These are phyloP conservation scores for Loris lydekkerianus DNA, from an alignment of 2,797 vertebrate genomes.

Conservation along the genomic window DNA sequence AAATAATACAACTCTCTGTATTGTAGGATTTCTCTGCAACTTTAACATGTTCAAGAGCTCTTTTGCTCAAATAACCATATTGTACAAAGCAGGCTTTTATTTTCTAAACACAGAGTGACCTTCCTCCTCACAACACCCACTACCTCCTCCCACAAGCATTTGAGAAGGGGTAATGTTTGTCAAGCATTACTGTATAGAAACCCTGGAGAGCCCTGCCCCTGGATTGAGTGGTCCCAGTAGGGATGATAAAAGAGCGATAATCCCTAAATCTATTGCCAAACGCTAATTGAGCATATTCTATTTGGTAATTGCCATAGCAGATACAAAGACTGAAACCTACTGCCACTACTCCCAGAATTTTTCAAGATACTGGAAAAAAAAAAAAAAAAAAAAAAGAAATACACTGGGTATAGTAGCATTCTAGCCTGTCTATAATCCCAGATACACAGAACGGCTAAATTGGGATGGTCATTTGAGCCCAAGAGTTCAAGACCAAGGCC, in stretches of 20 bases:
- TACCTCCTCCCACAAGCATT: not conserved
- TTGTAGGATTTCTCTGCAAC: not conserved
- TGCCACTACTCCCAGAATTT: not conserved
- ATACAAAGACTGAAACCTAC: not conserved
- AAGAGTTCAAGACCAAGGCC: not conserved
- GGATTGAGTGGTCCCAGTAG: not conserved
- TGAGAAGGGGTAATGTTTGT: not conserved
- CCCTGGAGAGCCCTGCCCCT: not conserved
- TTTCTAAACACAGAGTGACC: slow-evolving; percentile 6
- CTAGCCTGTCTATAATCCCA: rapidly evolving
- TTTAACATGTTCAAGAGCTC: not conserved
- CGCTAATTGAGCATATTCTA: not conserved
- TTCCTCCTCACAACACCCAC: not conserved
- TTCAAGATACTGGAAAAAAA: not conserved
- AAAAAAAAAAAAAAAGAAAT: not conserved
- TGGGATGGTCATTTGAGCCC: not conserved
- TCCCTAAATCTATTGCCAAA: not conserved
- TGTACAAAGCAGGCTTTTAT: not conserved
- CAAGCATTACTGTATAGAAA: not conserved
- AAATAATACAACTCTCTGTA: slow-evolving; percentile 42
- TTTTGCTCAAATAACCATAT: not conserved
- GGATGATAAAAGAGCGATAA: not conserved
- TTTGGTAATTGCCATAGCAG: not conserved
- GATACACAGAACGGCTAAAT: not conserved
- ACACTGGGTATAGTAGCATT: not conserved